phyloP scores from a whole-genome alignment of 1,140 invertebrate species.

The Drosophila arizonae region DNA sequence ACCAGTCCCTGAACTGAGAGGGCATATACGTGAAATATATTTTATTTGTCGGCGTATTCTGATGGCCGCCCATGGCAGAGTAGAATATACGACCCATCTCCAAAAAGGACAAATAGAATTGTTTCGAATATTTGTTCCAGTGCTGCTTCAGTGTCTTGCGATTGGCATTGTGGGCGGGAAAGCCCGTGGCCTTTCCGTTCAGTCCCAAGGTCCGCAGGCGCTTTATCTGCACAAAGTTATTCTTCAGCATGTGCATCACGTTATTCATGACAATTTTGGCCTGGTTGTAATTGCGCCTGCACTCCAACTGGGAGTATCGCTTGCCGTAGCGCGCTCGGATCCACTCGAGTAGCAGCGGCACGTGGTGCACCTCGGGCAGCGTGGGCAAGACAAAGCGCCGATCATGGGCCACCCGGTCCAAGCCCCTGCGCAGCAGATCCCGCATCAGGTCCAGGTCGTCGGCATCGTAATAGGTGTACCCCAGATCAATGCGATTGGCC shows the following conservation, averaged over 20 bases:
- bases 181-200: background rate
- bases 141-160: background rate
- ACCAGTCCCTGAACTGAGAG: constrained; percentile 34
- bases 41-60: background rate
- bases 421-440: constrained; percentile 43
- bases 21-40: constrained; percentile 62
- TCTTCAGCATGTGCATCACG: background rate
- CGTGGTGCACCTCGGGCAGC: constrained; percentile 55
- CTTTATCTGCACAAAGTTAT: background rate
- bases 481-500: constrained; percentile 26
- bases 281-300: background rate
- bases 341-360: constrained; percentile 64
- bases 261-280: constrained; percentile 14
- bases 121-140: background rate
- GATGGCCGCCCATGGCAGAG: constrained; percentile 30
- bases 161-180: background rate
- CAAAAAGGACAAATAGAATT: constrained; percentile 44
- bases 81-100: constrained; percentile 50
- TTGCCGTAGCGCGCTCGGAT: constrained; percentile 61
- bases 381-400: constrained; percentile 57
- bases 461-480: constrained; percentile 41
- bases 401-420: constrained; percentile 47
- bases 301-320: constrained; percentile 40
- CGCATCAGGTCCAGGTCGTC: constrained; percentile 47
- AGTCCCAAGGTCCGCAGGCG: background rate